Conservation (phyloP, 2,888 invertebrate species). For the Bimastos eiseni region DNA sequence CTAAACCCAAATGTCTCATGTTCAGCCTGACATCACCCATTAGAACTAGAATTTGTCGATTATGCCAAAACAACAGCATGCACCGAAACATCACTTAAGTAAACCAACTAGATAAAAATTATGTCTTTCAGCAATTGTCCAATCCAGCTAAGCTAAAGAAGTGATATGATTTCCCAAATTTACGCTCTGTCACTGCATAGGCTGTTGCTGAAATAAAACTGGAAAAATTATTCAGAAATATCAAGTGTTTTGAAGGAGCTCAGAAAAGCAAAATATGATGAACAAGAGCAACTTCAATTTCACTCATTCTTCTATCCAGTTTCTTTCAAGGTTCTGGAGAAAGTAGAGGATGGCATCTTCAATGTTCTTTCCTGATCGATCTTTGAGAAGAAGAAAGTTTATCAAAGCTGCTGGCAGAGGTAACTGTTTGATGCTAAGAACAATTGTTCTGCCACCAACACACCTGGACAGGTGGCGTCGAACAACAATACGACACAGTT, state of each 20-base stretch:
- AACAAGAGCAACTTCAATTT: background rate
- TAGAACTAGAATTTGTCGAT: background rate
- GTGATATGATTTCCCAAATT: background rate
- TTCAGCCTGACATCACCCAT: background rate
- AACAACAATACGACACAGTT: constrained; percentile 40
- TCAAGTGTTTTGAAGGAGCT: background rate
- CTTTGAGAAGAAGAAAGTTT: constrained; percentile 41
- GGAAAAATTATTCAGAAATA: background rate
- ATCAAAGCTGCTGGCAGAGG: constrained; percentile 41
- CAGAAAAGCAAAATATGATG: background rate
- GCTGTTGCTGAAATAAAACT: background rate
- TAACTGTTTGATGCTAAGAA: constrained; percentile 33
- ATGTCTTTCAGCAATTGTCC: background rate
- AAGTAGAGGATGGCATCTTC: constrained; percentile 33
- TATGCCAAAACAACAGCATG: background rate
- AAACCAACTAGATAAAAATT: background rate
- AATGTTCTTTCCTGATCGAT: constrained; percentile 33
- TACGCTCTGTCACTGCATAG: background rate
- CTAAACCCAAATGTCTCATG: background rate
- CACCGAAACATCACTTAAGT: background rate
- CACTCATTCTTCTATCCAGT: background rate
- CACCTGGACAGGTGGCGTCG: constrained; percentile 33
- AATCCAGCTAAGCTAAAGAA: background rate
- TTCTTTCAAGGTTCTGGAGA: constrained; percentile 17
- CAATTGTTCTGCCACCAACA: constrained; percentile 38